Conservation (phyloP, 92 coral and sea anemone genomes). For the Epizoanthus rinbou region DNA sequence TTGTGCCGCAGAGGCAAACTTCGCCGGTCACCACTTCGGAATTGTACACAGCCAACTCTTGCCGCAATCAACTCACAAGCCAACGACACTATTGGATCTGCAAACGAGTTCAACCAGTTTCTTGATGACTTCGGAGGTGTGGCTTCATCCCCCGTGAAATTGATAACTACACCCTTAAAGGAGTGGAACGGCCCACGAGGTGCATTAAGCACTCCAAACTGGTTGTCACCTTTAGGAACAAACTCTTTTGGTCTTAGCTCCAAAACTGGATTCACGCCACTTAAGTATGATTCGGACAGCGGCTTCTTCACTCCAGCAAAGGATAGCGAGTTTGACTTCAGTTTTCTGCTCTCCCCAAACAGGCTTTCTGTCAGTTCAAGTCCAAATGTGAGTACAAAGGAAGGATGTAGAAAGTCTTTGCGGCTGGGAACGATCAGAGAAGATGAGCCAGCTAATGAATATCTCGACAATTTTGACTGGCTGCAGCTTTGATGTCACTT, state of each 20-base stretch:
- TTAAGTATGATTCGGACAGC: slow-evolving; percentile 70
- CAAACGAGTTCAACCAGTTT: slow-evolving; percentile 43
- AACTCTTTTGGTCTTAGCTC: slow-evolving; percentile 42
- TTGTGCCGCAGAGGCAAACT: neutral
- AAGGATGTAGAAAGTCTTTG: slow-evolving; percentile 89
- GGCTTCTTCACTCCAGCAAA: slow-evolving; percentile 82
- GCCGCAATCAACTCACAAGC: slow-evolving; percentile 86
- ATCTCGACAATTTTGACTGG: slow-evolving; percentile 20
- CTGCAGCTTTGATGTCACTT: slow-evolving; percentile 1
- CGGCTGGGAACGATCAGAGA: slow-evolving; percentile 67
- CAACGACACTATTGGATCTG: slow-evolving; percentile 52
- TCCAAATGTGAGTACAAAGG: slow-evolving; percentile 60
- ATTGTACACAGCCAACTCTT: slow-evolving; percentile 74
- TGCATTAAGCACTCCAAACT: slow-evolving; percentile 52
- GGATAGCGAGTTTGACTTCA: slow-evolving; percentile 78
- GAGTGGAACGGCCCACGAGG: slow-evolving; percentile 49
- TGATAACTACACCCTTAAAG: slow-evolving; percentile 67
- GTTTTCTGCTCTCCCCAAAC: slow-evolving; percentile 77
- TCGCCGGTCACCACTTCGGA: slow-evolving; percentile 68
- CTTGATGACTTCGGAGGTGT: slow-evolving; percentile 37
- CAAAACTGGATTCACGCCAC: slow-evolving; percentile 70
- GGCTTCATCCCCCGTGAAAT: slow-evolving; percentile 67
- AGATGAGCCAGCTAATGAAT: slow-evolving; percentile 39
- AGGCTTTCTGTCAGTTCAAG: slow-evolving; percentile 41
- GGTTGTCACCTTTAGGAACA: slow-evolving; percentile 56